Evolutionary conservation across 2,113 vertebrate species (phyloP).

Genomic region (Seriola dumerili): DNA sequence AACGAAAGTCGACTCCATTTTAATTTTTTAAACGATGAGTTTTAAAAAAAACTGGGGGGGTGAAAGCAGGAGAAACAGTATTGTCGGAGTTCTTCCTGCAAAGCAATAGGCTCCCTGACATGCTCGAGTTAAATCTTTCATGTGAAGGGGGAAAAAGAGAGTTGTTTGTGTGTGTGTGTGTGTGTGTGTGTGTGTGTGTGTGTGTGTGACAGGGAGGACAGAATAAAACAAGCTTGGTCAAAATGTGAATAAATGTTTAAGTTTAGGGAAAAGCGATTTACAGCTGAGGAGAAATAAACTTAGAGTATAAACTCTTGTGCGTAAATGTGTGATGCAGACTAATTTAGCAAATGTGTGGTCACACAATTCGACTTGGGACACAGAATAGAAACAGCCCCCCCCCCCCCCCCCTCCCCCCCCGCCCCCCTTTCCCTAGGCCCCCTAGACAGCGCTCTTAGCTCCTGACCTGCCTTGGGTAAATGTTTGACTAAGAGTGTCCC

Average conservation of each 20-base stretch:
- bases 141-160: slow-evolving; percentile 38
- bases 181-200: no score
- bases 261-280: neutral
- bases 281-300: neutral
- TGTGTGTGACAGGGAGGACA: neutral
- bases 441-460: slow-evolving; percentile 21
- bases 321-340: slow-evolving; percentile 43
- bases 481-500: slow-evolving; percentile 65
- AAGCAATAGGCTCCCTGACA: slow-evolving; percentile 63
- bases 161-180: neutral
- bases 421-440: neutral
- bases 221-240: slow-evolving; percentile 1
- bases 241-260: slow-evolving; percentile 17
- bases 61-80: slow-evolving; percentile 21
- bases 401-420: no score
- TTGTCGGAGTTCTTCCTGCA: slow-evolving; percentile 49
- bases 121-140: slow-evolving; percentile 68
- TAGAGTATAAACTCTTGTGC: neutral
- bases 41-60: slow-evolving; percentile 40
- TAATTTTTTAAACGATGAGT: slow-evolving; percentile 52
- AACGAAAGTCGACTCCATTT: slow-evolving; percentile 39
- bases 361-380: neutral
- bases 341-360: slow-evolving; percentile 23
- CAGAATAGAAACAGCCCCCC: neutral
- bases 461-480: slow-evolving; percentile 61